Conservation (phyloP, 2,113 vertebrate genomes). For the Chamaetylas fuelleborni region DNA sequence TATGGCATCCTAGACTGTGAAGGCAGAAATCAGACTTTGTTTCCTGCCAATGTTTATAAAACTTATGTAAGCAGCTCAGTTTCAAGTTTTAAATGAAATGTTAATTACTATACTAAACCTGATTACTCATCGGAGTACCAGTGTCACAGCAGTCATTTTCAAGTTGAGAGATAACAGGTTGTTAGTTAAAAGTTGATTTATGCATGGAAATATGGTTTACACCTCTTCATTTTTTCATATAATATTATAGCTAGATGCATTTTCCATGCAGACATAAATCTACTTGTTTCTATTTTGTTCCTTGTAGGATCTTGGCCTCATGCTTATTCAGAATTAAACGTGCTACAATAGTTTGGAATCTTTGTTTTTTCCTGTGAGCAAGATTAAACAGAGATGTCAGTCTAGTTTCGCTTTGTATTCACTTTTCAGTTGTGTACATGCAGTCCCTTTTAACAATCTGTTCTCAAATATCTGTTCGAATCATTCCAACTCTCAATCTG, state of each 20-base stretch:
- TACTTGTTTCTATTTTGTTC: not conserved
- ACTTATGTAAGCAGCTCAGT: not conserved
- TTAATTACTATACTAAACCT: not conserved
- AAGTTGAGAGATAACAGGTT: not conserved
- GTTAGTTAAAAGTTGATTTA: not conserved
- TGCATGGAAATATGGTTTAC: not conserved
- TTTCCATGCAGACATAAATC: rapidly evolving
- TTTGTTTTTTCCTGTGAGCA: not conserved
- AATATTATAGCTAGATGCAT: not conserved
- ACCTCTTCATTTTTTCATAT: not conserved
- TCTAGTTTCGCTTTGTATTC: not conserved
- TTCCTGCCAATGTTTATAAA: not conserved
- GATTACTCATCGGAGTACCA: not conserved
- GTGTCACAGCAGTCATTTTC: not conserved
- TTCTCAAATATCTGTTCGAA: not conserved
- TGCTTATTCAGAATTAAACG: not conserved
- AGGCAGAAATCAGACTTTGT: not conserved
- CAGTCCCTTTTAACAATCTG: not conserved
- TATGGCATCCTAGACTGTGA: not conserved
- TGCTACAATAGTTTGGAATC: not conserved
- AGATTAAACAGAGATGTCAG: not conserved
- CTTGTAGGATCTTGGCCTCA: not conserved
- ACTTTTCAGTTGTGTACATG: not conserved
- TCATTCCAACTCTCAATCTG: not conserved
- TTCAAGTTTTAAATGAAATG: not conserved